phyloP scores from a whole-genome alignment of 2,888 invertebrate genomes.

The Lissonota sp. region DNA sequence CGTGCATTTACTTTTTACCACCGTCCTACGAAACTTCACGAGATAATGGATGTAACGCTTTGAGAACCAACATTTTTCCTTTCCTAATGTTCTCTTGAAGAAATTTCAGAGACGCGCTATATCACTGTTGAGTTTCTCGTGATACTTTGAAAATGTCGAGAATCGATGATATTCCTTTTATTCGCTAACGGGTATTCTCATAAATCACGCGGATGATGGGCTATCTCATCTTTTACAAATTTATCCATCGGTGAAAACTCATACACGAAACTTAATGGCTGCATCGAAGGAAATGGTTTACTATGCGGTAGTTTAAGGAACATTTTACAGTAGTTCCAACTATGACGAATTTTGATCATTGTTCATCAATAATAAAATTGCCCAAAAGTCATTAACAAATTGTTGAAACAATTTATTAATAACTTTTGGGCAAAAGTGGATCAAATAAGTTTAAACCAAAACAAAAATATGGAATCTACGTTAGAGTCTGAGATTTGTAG shows the following conservation, averaged over 20 bases:
- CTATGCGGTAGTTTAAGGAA: not conserved
- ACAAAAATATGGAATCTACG: not conserved
- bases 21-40: too few species aligned
- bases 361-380: too few species aligned
- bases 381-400: too few species aligned
- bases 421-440: too few species aligned
- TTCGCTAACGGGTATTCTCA: constrained; percentile 8
- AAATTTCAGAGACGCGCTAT: too few species aligned
- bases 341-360: not conserved
- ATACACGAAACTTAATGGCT: constrained; percentile 1
- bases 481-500: not conserved
- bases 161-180: constrained; percentile 40
- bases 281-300: not conserved
- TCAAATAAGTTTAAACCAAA: too few species aligned
- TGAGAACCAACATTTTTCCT: too few species aligned
- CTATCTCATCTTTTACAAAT: constrained; percentile 48
- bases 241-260: constrained; percentile 2
- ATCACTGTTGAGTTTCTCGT: too few species aligned
- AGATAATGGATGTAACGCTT: too few species aligned
- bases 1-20: too few species aligned
- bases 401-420: too few species aligned
- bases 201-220: constrained; percentile 54
- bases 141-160: constrained; percentile 9
- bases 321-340: not conserved
- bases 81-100: too few species aligned